These are phyloP conservation scores for Tyto alba DNA, from an alignment of 2,113 vertebrate species.

Conservation along the genomic window DNA sequence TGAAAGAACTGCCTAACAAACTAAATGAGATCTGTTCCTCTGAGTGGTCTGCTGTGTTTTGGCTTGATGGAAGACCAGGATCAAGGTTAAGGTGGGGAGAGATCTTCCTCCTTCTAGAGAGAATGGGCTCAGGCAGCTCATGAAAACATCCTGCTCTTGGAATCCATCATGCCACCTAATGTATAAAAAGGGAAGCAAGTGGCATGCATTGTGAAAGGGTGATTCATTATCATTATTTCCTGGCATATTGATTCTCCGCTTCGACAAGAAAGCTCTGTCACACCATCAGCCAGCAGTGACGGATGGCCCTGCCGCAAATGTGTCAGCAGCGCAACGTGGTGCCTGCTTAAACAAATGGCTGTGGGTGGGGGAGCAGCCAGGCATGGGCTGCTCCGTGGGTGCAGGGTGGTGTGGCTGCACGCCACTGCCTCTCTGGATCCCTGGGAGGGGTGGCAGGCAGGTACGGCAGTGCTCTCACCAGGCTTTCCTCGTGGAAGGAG, in stretches of 20 bases:
- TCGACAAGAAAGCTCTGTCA: conserved; percentile 37
- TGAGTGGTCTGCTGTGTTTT: neutral
- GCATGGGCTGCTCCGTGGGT: neutral
- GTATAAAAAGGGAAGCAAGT: neutral
- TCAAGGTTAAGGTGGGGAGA: neutral
- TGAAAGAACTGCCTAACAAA: neutral
- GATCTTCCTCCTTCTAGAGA: neutral
- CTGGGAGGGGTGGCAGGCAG: neutral
- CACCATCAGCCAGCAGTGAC: neutral
- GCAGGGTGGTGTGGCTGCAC: neutral
- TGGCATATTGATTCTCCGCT: conserved; percentile 66
- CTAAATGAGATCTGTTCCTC: neutral
- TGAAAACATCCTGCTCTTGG: neutral
- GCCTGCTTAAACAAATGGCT: neutral
- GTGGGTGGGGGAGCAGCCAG: neutral
- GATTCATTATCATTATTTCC: conserved; percentile 63
- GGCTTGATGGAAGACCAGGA: neutral
- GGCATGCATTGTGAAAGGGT: neutral
- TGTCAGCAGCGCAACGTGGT: neutral
- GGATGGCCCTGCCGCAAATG: neutral
- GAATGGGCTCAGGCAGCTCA: neutral
- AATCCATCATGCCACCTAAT: neutral
- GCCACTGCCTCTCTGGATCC: neutral
- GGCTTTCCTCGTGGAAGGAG: neutral
- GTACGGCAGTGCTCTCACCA: neutral